Percentiles rank a stretch among this genome's conserved stretches.
phyloP scores from a whole-genome alignment of 2,888 invertebrate species.

The Xylota sylvarum region DNA sequence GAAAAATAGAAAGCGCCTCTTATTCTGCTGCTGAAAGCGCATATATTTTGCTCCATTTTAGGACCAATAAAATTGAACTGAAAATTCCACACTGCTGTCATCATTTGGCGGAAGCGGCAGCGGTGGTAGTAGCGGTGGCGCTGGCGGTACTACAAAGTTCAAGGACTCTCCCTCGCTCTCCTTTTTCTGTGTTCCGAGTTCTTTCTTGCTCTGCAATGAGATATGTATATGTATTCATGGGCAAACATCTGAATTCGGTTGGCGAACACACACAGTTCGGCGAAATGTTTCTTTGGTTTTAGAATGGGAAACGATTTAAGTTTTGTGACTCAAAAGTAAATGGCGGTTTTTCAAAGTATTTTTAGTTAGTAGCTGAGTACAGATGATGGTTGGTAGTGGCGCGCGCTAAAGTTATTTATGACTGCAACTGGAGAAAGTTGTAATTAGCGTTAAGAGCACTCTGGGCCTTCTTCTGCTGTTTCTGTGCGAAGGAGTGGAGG shows the following conservation, averaged over 20 bases:
- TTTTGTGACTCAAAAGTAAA: slow-evolving; percentile 65
- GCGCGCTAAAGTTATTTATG: slow-evolving; percentile 54
- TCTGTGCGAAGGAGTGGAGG: too few relatives aligned
- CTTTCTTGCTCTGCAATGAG: neutral
- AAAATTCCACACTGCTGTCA: slow-evolving; percentile 60
- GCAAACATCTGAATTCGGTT: slow-evolving; percentile 63
- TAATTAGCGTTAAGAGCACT: slow-evolving; percentile 71
- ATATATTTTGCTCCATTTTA: slow-evolving; percentile 58
- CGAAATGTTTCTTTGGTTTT: slow-evolving; percentile 22
- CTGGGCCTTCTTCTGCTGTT: slow-evolving; percentile 1
- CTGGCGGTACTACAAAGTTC: slow-evolving; percentile 47
- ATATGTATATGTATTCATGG: slow-evolving; percentile 49
- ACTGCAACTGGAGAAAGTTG: slow-evolving; percentile 45
- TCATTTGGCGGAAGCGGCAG: neutral
- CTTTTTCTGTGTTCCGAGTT: neutral
- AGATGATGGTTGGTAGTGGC: slow-evolving; percentile 26
- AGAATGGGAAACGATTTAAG: slow-evolving; percentile 63
- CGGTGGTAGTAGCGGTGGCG: neutral
- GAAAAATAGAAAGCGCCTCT: slow-evolving; percentile 57
- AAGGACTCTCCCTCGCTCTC: slow-evolving; percentile 49
- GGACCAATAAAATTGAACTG: slow-evolving; percentile 74
- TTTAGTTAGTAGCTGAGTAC: slow-evolving; percentile 43
- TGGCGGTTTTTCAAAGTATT: slow-evolving; percentile 52
- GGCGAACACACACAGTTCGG: slow-evolving; percentile 8
- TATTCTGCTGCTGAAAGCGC: slow-evolving; percentile 2